Conservation (phyloP, 2,113 vertebrate genomes). For the Sterrhoptilus dennistouni region DNA sequence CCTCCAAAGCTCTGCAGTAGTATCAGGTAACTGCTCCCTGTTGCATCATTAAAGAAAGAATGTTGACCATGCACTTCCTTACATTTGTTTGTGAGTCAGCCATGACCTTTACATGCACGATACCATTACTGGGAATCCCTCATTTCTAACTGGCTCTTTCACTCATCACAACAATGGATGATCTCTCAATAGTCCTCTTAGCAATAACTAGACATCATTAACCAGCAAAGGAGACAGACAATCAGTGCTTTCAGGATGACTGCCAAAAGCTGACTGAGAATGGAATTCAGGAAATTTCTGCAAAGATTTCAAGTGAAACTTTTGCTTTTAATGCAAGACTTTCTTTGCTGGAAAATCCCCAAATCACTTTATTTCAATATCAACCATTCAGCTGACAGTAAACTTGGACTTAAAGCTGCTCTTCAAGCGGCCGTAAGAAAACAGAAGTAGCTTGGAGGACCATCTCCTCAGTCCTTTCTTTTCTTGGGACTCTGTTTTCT, state of each 20-base stretch:
- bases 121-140: not conserved
- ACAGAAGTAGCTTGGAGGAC: not conserved
- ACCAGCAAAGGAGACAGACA: not conserved
- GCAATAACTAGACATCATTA: not conserved
- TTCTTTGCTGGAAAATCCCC: not conserved
- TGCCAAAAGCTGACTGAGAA: not conserved
- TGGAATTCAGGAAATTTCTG: not conserved
- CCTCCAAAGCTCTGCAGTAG: not conserved
- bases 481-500: not conserved
- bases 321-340: not conserved
- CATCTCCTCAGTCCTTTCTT: not conserved
- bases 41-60: not conserved
- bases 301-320: not conserved
- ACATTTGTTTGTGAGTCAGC: not conserved
- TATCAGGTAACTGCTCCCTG: not conserved
- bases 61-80: fast-evolving
- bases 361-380: not conserved
- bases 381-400: not conserved
- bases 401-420: not conserved
- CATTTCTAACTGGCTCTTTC: not conserved
- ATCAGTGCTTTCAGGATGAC: not conserved
- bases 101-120: not conserved
- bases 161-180: not conserved
- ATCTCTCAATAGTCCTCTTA: not conserved
- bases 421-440: not conserved